Evolutionary conservation across 92 coral and sea anemone genomes (phyloP).

Genomic region (Heliopora coerulea): DNA sequence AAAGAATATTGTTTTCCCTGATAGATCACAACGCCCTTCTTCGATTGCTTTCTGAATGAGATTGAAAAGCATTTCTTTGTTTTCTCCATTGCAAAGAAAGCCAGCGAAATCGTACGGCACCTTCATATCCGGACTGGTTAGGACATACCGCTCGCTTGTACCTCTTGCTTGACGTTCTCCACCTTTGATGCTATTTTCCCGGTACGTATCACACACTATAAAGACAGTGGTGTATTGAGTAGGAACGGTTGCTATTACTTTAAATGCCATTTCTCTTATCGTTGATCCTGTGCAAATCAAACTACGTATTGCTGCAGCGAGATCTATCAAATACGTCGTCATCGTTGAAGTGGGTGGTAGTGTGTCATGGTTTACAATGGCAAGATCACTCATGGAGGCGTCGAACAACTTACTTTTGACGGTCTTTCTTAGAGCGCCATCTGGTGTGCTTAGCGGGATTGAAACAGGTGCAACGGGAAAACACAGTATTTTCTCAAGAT

Average conservation of each 20-base stretch:
- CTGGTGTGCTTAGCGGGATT: constrained; percentile 32
- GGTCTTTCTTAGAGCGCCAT: constrained; percentile 42
- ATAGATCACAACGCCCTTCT: neutral
- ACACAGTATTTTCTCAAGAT: constrained; percentile 14
- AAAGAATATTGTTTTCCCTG: neutral
- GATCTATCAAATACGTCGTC: constrained; percentile 5
- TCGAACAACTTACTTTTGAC: constrained; percentile 18
- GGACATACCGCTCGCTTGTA: constrained; percentile 4
- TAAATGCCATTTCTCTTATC: constrained; percentile 17
- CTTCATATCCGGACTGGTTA: constrained; percentile 27
- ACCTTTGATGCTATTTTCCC: neutral
- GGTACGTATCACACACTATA: neutral
- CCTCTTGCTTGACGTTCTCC: neutral
- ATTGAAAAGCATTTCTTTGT: constrained; percentile 23
- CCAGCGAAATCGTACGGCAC: constrained; percentile 8
- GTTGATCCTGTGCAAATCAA: neutral
- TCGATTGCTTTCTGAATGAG: constrained; percentile 13
- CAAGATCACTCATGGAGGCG: constrained; percentile 11
- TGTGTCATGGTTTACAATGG: constrained; percentile 1
- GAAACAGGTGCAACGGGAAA: constrained; percentile 46
- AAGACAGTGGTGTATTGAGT: constrained; percentile 12
- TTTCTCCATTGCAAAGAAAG: constrained; percentile 27
- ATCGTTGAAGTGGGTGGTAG: neutral
- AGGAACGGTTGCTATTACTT: constrained; percentile 7
- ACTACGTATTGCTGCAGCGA: constrained; percentile 6